These are phyloP conservation scores for Merops nubicus DNA, from an alignment of 2,113 vertebrate genomes.

Conservation along the genomic window DNA sequence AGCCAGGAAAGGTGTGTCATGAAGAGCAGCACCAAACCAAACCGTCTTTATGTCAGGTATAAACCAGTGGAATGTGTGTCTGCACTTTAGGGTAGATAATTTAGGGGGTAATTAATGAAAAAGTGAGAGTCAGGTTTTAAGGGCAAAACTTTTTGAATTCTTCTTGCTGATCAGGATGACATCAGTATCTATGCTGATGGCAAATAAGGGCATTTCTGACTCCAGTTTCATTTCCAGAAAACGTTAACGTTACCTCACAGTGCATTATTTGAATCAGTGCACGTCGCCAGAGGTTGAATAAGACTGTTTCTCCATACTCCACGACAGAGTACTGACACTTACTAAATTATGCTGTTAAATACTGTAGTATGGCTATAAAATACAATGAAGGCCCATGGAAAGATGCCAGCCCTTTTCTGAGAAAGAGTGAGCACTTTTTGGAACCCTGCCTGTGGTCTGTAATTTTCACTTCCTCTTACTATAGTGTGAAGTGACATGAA, in stretches of 20 bases:
- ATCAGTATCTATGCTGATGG: conserved; percentile 23
- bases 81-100: neutral
- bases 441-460: conserved; percentile 61
- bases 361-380: conserved; percentile 70
- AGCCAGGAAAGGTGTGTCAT: neutral
- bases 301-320: conserved; percentile 36
- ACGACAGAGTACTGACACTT: conserved; percentile 18
- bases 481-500: conserved; percentile 53
- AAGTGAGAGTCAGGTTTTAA: neutral
- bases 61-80: neutral
- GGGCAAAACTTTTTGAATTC: neutral
- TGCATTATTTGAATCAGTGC: neutral
- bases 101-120: neutral
- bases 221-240: conserved; percentile 48
- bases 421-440: conserved; percentile 44
- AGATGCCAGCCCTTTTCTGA: conserved; percentile 60
- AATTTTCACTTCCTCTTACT: conserved; percentile 66
- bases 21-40: neutral
- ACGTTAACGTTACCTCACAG: neutral
- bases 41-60: neutral
- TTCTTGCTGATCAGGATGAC: neutral
- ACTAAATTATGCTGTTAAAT: conserved; percentile 74
- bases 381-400: conserved; percentile 62
- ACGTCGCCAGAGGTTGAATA: conserved; percentile 51
- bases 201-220: conserved; percentile 10